Conservation (phyloP, 2,888 invertebrate species). For the Escarpia spicata region DNA sequence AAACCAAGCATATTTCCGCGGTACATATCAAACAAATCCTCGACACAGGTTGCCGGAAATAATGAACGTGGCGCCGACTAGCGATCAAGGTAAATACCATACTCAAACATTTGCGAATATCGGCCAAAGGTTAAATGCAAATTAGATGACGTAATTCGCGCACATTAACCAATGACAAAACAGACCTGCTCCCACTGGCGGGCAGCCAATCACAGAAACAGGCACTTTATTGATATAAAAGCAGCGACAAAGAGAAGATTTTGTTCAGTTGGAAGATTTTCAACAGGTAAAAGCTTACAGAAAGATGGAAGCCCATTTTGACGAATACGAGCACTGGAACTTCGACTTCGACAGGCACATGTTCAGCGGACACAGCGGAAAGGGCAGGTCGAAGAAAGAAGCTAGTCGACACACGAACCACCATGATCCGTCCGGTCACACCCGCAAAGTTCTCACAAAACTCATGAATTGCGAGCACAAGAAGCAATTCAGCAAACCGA, state of each 20-base stretch:
- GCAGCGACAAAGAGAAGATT: neutral
- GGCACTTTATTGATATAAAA: slow-evolving; percentile 4
- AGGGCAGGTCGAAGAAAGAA: slow-evolving; percentile 89
- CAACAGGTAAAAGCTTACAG: neutral
- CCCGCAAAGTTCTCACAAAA: slow-evolving; percentile 80
- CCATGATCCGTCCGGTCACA: slow-evolving; percentile 91
- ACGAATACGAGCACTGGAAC: slow-evolving; percentile 94
- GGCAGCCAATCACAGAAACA: neutral
- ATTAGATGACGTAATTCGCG: neutral
- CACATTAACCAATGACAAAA: neutral
- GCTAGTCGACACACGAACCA: slow-evolving; percentile 89
- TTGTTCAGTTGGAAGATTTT: slow-evolving; percentile 11
- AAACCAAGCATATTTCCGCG: slow-evolving; percentile 16
- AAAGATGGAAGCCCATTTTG: slow-evolving; percentile 83
- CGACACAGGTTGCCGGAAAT: slow-evolving; percentile 7
- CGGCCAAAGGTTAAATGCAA: neutral
- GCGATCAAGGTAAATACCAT: neutral
- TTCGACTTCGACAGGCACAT: slow-evolving; percentile 92
- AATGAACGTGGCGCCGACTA: neutral
- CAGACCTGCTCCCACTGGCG: neutral
- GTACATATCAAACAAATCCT: neutral
- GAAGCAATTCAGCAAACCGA: slow-evolving; percentile 22
- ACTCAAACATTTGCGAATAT: neutral
- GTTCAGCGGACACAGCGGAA: slow-evolving; percentile 86
- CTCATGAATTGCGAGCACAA: slow-evolving; percentile 60